Percentiles rank a stretch among this genome's conserved stretches.
phyloP scores from a whole-genome alignment of 2,888 invertebrate species.

The Oxytorus armatus region DNA sequence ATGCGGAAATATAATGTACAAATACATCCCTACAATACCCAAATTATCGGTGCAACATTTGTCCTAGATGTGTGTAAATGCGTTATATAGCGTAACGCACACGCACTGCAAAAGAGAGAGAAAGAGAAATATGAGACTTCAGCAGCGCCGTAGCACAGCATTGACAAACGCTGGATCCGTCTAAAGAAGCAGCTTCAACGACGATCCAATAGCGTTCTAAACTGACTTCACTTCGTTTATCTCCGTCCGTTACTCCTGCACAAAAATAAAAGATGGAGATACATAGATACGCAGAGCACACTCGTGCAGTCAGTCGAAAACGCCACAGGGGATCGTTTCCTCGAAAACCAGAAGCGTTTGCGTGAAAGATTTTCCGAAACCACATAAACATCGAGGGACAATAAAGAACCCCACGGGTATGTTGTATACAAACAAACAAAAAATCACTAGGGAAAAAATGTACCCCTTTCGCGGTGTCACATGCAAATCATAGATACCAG shows the following conservation, averaged over 20 bases:
- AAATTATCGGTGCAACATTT: conserved; percentile 42
- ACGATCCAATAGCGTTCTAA: too few relatives aligned
- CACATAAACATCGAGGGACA: neutral
- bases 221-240: too few relatives aligned
- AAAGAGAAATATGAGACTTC: conserved; percentile 15
- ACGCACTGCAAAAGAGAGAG: neutral
- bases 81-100: conserved; percentile 36
- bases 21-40: conserved; percentile 1
- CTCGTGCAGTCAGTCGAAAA: too few relatives aligned
- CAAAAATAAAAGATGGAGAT: too few relatives aligned
- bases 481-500: conserved; percentile 6
- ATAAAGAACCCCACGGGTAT: neutral
- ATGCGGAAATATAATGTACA: neutral
- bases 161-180: conserved; percentile 44
- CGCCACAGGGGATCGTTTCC: neutral
- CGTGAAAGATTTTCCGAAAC: neutral
- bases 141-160: conserved; percentile 39
- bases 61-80: conserved; percentile 55
- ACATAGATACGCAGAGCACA: too few relatives aligned
- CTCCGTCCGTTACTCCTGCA: too few relatives aligned
- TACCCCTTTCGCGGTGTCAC: neutral
- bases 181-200: conserved; percentile 21
- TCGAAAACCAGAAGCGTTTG: neutral
- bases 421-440: neutral
- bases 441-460: neutral